A percentile compares a stretch with the other conserved stretches of the same genome.
These are phyloP conservation scores for Engystomops pustulosus DNA, from an alignment of 2,113 vertebrate species.

Conservation along the genomic window DNA sequence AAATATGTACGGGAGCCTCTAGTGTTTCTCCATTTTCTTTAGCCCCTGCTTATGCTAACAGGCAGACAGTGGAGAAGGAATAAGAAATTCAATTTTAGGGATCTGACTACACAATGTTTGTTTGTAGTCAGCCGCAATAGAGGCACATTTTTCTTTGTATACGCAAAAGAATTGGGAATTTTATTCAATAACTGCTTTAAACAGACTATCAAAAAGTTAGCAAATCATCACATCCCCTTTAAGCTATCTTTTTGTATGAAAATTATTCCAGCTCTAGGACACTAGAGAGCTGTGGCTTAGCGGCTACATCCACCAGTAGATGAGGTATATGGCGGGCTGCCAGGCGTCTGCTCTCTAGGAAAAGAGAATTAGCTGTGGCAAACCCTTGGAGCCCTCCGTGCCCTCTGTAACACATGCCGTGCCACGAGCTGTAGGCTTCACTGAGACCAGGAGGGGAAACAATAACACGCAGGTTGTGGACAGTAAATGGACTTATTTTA, in stretches of 20 bases:
- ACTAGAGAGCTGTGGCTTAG: too few relatives aligned
- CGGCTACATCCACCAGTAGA: background rate
- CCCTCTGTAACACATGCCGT: background rate
- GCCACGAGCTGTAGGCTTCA: background rate
- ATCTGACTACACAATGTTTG: background rate
- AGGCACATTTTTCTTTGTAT: too few relatives aligned
- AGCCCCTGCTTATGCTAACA: too few relatives aligned
- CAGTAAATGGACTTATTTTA: background rate
- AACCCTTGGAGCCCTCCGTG: background rate
- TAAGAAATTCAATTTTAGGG: background rate
- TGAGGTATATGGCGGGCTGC: background rate
- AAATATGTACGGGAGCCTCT: background rate
- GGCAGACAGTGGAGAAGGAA: too few relatives aligned
- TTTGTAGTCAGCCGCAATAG: background rate
- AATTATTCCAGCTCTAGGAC: too few relatives aligned
- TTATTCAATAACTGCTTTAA: too few relatives aligned
- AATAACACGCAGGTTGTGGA: background rate
- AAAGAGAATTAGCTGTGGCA: background rate
- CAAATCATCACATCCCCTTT: too few relatives aligned
- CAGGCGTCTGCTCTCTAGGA: background rate
- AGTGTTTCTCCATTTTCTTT: too few relatives aligned
- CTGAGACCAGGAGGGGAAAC: background rate
- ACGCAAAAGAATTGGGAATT: too few relatives aligned
- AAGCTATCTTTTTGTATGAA: too few relatives aligned
- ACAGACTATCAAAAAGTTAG: too few relatives aligned